Base-by-base conservation (phyloP, 1,140 invertebrate species). In the Tachypleus tridentatus region DNA sequence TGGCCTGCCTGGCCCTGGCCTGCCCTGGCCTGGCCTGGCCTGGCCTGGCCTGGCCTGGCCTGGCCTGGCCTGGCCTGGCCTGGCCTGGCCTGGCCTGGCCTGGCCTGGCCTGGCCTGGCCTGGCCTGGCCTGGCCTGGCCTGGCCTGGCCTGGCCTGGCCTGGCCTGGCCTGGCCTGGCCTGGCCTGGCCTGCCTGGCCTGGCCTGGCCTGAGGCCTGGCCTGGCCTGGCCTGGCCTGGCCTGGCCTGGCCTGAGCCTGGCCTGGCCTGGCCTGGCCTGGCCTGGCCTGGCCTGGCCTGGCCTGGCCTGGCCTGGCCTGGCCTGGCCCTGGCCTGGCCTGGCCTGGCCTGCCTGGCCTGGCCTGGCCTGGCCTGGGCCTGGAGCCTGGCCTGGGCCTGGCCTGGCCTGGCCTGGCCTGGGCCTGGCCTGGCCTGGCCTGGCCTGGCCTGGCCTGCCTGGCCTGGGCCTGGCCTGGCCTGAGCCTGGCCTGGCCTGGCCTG, bases 51-150 rank as follows among this genome's bases (percentile, higher is more conserved):
- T 70, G 66, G 66, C 70, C 70, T 70, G 63, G 70, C 70, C 70
- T 70, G 66, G 66, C 70, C 70, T 71, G 67, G 70, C 70, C 70
- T 71, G 70, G 70, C 69, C 70, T 69, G 69, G 68, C 68, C 67
- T 69, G 67, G 66, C 66, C 67, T 69, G 67, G 63, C 64, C 58
- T 62, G 57, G 57, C 64, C 64, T 67, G 64, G 66, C 59, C 65
- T 67, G 64, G 66, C 64, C 69, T 70, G 69, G 69, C 69, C 69
- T 70, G 69, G 69, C 69, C 67, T 69, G 67, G 67, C 66, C 69
- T 71, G 65, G 61, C 64, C 61, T 69, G 61, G 67, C 67, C 67
- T 69, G 66, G 67, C 68, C 67, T 69, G 69, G 69, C 67, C 67
- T 69, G 67, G 67, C 68, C 61, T 67, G 60, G 63, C 68, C 67